Evolutionary conservation across 1,140 invertebrate genomes (phyloP).

Genomic region (Homalodisca vitripennis): DNA sequence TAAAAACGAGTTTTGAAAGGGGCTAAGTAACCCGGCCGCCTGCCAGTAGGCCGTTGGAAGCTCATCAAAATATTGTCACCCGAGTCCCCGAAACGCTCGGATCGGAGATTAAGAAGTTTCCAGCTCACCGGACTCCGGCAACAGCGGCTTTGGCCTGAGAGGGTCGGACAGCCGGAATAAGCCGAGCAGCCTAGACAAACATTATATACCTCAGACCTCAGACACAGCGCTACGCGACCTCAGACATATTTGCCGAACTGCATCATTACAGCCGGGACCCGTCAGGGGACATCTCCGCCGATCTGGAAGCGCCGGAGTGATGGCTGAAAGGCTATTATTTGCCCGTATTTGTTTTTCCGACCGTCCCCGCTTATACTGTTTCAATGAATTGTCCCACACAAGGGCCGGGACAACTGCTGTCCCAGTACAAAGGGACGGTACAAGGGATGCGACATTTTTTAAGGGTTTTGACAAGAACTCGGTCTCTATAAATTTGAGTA

Average conservation of each 20-base stretch:
- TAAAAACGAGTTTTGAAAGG: no score
- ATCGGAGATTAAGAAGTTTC: neutral
- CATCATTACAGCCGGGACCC: neutral
- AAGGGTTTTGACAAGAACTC: neutral
- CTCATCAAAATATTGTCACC: conserved; percentile 26
- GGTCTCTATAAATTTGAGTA: conserved; percentile 13
- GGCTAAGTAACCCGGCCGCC: no score
- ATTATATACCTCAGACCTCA: no score
- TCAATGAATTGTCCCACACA: neutral
- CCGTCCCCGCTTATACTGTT: conserved; percentile 18
- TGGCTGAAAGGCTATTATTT: conserved; percentile 27
- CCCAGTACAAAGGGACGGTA: neutral
- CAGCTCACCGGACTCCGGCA: neutral
- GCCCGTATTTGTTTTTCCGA: conserved; percentile 15
- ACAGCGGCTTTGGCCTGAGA: neutral
- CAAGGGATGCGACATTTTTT: conserved; percentile 23
- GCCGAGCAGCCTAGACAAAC: conserved; percentile 16
- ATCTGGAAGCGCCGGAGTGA: neutral
- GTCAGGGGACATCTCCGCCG: conserved; percentile 11
- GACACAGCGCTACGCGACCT: no score
- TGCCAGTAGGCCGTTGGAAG: neutral
- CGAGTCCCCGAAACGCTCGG: conserved; percentile 6
- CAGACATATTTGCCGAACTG: neutral
- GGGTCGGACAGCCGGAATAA: conserved; percentile 14
- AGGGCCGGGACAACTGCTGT: neutral